Conservation (phyloP, 2,113 vertebrate genomes). For the Silurus asotus region DNA sequence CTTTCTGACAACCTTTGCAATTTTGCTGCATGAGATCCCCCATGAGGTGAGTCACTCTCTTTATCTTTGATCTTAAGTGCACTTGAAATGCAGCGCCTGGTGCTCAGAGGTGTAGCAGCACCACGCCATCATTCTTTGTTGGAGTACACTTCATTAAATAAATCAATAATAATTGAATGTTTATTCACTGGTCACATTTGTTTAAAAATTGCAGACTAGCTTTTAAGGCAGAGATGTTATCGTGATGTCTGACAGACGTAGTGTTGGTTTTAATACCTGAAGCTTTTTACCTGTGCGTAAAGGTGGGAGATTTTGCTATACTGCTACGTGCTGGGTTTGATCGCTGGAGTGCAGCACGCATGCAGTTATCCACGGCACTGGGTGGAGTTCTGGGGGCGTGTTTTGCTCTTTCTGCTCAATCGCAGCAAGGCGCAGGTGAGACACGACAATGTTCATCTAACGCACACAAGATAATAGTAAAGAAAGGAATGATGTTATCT, state of each 20-base stretch:
- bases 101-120: neutral
- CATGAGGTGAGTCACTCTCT: slow-evolving; percentile 84
- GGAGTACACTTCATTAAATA: slow-evolving; percentile 12
- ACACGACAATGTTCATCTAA: neutral
- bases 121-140: neutral
- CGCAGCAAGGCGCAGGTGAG: slow-evolving; percentile 89
- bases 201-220: neutral
- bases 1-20: slow-evolving; percentile 91
- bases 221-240: neutral
- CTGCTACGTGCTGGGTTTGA: slow-evolving; percentile 95
- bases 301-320: slow-evolving; percentile 98
- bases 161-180: neutral
- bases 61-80: neutral
- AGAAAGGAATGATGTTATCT: too few relatives aligned
- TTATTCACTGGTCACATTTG: neutral
- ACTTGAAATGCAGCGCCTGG: neutral
- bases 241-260: neutral
- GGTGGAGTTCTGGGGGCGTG: slow-evolving; percentile 89
- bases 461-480: neutral
- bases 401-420: slow-evolving; percentile 90
- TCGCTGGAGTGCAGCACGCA: slow-evolving; percentile 93
- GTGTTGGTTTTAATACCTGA: neutral
- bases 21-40: slow-evolving; percentile 96
- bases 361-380: slow-evolving; percentile 92
- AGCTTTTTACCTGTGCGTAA: slow-evolving; percentile 29